A percentile compares a stretch with the other conserved stretches of the same genome.
Conservation (phyloP, 1,140 invertebrate species). For the Uloborus diversus region DNA sequence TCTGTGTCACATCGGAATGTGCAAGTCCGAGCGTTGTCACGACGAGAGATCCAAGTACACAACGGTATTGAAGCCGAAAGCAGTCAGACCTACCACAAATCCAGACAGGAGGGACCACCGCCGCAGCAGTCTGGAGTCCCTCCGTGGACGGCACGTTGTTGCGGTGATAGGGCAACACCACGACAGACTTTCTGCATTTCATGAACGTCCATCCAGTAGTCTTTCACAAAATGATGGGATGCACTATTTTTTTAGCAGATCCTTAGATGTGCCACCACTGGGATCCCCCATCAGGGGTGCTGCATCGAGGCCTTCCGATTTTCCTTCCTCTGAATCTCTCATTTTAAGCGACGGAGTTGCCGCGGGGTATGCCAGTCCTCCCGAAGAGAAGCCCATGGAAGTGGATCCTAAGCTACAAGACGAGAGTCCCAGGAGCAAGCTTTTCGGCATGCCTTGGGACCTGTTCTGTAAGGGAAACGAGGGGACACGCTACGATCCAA, state of each 20-base stretch:
- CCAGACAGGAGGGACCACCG: slow-evolving; percentile 28
- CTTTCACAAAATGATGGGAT: slow-evolving; percentile 55
- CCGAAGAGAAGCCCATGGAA: slow-evolving; percentile 4
- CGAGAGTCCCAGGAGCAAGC: slow-evolving; percentile 28
- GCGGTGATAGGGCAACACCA: slow-evolving; percentile 47
- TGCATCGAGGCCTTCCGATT: slow-evolving; percentile 41
- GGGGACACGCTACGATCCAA: slow-evolving; percentile 11
- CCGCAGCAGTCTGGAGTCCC: slow-evolving; percentile 47
- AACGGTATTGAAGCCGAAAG: slow-evolving; percentile 58
- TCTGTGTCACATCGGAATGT: slow-evolving; percentile 51
- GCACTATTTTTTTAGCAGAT: slow-evolving; percentile 57
- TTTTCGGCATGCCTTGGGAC: slow-evolving; percentile 50
- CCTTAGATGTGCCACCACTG: slow-evolving; percentile 56
- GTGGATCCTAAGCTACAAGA: slow-evolving; percentile 8
- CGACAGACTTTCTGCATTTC: slow-evolving; percentile 54
- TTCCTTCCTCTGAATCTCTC: slow-evolving; percentile 47
- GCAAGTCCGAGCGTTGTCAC: slow-evolving; percentile 47
- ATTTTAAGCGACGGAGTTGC: slow-evolving; percentile 43
- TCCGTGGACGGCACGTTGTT: slow-evolving; percentile 48
- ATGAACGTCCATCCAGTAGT: slow-evolving; percentile 55
- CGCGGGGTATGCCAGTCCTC: slow-evolving; percentile 12
- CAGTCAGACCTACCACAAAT: slow-evolving; percentile 53
- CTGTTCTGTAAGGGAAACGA: slow-evolving; percentile 35
- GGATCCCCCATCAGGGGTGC: slow-evolving; percentile 24
- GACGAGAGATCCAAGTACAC: slow-evolving; percentile 56